Evolutionary conservation across 30 jellyfish, hydroid and myxozoan species (phyloP).

Genomic region (Chironex yamaguchii): DNA sequence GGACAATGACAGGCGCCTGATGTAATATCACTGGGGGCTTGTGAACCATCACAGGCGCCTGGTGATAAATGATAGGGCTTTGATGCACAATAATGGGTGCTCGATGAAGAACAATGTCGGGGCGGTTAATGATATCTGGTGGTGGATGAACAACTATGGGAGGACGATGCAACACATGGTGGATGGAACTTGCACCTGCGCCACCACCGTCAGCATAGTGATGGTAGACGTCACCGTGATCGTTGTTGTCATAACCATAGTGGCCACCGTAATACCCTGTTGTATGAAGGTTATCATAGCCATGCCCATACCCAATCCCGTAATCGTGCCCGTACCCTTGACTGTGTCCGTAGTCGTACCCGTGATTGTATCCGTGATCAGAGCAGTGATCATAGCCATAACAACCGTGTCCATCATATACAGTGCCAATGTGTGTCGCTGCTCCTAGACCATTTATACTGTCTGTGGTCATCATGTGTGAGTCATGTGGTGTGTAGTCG

Average conservation of each 20-base stretch:
- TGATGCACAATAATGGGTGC: conserved; percentile 87
- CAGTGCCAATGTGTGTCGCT: background rate
- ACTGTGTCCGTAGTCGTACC: background rate
- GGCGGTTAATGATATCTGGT: conserved; percentile 80
- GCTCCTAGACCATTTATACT: too few species aligned
- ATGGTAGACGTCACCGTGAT: conserved; percentile 16
- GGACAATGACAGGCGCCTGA: conserved; percentile 83
- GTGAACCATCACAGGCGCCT: conserved; percentile 86
- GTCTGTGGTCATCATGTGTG: conserved; percentile 1
- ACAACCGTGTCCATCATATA: conserved; percentile 15
- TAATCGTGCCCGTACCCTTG: conserved; percentile 3
- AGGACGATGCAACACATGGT: conserved; percentile 71
- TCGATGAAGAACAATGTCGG: conserved; percentile 79
- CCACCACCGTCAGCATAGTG: background rate
- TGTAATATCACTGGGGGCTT: conserved; percentile 77
- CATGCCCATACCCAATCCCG: background rate
- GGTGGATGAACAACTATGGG: conserved; percentile 79
- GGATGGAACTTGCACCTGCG: conserved; percentile 16
- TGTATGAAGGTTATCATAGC: conserved; percentile 3
- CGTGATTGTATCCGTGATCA: conserved; percentile 9
- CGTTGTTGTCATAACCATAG: conserved; percentile 4
- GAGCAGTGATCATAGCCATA: conserved; percentile 42
- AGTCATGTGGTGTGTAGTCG: background rate
- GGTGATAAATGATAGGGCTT: conserved; percentile 83
- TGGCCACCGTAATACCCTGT: background rate